A percentile compares a stretch with the other conserved stretches of the same genome.
phyloP scores from a whole-genome alignment of 1,140 invertebrate species.

The Trigoniulus corallinus region DNA sequence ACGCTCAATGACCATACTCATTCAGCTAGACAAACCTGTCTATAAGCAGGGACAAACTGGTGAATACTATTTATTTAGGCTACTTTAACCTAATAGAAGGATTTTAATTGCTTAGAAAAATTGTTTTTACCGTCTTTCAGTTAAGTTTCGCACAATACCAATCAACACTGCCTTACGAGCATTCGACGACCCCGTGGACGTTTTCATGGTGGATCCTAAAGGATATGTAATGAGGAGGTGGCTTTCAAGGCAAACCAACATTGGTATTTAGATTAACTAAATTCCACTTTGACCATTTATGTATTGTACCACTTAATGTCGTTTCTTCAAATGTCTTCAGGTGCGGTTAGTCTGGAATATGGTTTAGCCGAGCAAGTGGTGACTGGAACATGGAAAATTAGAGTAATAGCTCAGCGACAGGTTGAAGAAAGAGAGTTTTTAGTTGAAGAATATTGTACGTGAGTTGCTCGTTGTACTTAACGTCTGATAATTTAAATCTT shows the following conservation, averaged over 20 bases:
- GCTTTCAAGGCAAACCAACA: conserved; percentile 57
- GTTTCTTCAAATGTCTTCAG: no score
- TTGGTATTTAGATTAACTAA: conserved; percentile 16
- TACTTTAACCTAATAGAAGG: no score
- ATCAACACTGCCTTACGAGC: conserved; percentile 75
- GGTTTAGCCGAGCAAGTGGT: conserved; percentile 77
- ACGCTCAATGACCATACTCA: conserved; percentile 85
- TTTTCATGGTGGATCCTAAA: conserved; percentile 73
- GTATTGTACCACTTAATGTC: not conserved
- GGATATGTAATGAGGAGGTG: conserved; percentile 72
- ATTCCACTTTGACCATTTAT: not conserved
- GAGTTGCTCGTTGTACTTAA: conserved; percentile 46
- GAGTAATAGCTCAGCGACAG: conserved; percentile 72
- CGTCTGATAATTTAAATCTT: not conserved
- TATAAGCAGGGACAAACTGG: conserved; percentile 84
- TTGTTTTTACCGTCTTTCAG: conserved; percentile 32
- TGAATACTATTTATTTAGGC: conserved; percentile 21
- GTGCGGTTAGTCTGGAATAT: conserved; percentile 78
- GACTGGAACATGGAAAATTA: conserved; percentile 80
- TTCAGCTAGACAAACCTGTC: conserved; percentile 86
- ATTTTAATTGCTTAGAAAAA: not conserved
- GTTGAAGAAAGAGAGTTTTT: conserved; percentile 65
- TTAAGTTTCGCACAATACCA: conserved; percentile 70
- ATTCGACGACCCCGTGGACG: conserved; percentile 71
- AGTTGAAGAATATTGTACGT: conserved; percentile 91